phyloP scores from a whole-genome alignment of 2,113 vertebrate species.

The Tylochromis polylepis region DNA sequence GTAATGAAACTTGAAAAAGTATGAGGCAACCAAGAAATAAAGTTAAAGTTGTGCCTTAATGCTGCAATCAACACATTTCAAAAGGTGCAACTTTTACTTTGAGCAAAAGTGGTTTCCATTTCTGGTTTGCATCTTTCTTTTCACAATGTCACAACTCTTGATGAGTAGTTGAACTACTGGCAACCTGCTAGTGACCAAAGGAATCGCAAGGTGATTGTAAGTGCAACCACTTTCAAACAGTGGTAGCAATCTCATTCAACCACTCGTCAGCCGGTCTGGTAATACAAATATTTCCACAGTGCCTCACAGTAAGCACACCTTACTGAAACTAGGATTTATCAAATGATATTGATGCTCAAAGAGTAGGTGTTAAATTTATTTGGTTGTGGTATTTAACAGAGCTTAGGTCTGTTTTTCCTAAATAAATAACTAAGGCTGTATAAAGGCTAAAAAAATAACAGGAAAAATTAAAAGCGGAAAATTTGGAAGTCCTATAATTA shows the following conservation, averaged over 20 bases:
- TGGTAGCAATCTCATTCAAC: neutral
- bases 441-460: neutral
- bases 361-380: neutral
- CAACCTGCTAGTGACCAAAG: neutral
- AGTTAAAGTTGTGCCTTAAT: neutral
- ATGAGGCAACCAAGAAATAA: neutral
- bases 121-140: too few relatives aligned
- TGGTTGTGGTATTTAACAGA: neutral
- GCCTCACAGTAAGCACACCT: neutral
- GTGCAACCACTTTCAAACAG: neutral
- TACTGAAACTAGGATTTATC: neutral
- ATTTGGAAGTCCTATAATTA: neutral
- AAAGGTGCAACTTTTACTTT: neutral
- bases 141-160: neutral
- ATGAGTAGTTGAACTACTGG: neutral
- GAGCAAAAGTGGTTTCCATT: neutral
- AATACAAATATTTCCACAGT: neutral
- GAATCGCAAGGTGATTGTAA: neutral
- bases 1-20: neutral
- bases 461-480: too few relatives aligned
- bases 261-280: neutral
- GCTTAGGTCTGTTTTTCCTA: neutral
- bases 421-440: neutral
- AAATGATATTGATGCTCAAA: neutral
- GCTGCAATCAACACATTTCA: neutral